A percentile compares a stretch with the other conserved stretches of the same genome.
Conservation (phyloP, 2,113 vertebrate species). For the Pavo muticus region DNA sequence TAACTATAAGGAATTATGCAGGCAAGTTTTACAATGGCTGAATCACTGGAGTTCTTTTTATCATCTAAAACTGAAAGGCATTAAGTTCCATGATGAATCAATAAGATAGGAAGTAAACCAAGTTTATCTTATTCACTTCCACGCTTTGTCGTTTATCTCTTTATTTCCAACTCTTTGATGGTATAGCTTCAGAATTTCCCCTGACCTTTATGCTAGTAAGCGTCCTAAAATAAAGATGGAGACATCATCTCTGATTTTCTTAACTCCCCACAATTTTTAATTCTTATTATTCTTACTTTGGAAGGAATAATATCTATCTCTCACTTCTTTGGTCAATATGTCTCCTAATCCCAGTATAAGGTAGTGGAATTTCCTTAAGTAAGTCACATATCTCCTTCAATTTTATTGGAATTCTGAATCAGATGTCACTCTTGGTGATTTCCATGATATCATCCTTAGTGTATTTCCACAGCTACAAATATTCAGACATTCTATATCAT, state of each 20-base stretch:
- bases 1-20: background rate
- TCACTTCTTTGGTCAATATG: background rate
- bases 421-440: background rate
- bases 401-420: background rate
- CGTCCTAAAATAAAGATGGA: background rate
- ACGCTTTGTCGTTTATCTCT: background rate
- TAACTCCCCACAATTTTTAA: fast-evolving
- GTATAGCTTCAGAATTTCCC: background rate
- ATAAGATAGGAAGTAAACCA: background rate
- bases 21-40: background rate
- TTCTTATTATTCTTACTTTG: background rate
- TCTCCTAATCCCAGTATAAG: background rate
- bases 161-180: background rate
- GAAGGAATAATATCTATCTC: background rate
- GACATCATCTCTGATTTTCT: background rate
- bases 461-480: background rate
- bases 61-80: background rate
- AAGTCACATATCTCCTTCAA: background rate
- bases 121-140: background rate
- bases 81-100: background rate
- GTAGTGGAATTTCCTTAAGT: background rate
- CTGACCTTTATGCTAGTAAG: background rate
- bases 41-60: background rate
- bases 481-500: background rate
- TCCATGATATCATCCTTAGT: background rate